Percentiles rank a stretch among this genome's conserved stretches.
Conservation (phyloP, 1,140 invertebrate species). For the Batillaria attramentaria region DNA sequence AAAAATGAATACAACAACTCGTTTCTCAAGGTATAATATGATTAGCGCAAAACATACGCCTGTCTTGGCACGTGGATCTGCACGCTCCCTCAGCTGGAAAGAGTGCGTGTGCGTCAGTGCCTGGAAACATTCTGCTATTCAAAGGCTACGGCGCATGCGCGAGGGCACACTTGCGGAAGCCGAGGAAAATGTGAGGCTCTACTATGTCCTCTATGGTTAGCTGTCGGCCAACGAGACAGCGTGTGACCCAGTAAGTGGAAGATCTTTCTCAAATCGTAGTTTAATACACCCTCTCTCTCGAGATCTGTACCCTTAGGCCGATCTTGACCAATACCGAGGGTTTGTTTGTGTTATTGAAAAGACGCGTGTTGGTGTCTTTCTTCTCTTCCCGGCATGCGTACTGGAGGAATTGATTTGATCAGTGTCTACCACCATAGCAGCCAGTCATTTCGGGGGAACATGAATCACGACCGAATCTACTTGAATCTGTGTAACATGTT, state of each 20-base stretch:
- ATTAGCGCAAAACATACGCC: not conserved
- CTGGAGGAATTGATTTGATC: not conserved
- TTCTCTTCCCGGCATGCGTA: not conserved
- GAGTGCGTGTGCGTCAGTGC: not conserved
- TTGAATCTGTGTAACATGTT: not conserved
- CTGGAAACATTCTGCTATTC: conserved; percentile 18
- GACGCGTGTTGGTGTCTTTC: not conserved
- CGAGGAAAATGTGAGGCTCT: conserved; percentile 14
- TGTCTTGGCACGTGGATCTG: not conserved
- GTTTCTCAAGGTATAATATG: too few species aligned
- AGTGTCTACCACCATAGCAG: too few species aligned
- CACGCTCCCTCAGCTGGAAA: not conserved
- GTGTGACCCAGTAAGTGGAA: not conserved
- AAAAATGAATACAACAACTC: not conserved
- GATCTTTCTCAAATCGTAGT: not conserved
- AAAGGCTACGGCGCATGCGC: conserved; percentile 12
- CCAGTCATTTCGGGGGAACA: too few species aligned
- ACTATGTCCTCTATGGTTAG: conserved; percentile 10
- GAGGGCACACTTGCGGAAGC: conserved; percentile 11
- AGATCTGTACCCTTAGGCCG: too few species aligned
- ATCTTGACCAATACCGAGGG: too few species aligned
- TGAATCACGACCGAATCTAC: not conserved
- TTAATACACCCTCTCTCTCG: not conserved
- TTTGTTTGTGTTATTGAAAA: not conserved
- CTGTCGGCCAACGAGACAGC: conserved; percentile 3